These are phyloP conservation scores for Galerucella calmariensis DNA, from an alignment of 2,888 invertebrate species.

Conservation along the genomic window DNA sequence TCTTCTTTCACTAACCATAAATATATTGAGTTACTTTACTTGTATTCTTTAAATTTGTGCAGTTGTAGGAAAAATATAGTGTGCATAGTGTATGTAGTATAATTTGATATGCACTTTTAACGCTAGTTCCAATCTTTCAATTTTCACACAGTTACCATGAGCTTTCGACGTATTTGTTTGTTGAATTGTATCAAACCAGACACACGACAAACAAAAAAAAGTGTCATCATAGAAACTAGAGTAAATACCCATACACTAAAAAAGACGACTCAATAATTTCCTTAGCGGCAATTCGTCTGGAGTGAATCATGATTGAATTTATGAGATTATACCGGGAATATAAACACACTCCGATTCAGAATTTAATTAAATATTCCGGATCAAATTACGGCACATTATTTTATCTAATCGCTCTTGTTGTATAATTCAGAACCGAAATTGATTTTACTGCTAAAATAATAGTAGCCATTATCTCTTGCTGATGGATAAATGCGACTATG, in stretches of 20 bases:
- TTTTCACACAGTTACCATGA: no score
- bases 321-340: slow-evolving; percentile 29
- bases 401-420: slow-evolving; percentile 27
- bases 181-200: no score
- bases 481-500: slow-evolving; percentile 1
- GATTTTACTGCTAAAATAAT: slow-evolving; percentile 17
- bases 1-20: no score
- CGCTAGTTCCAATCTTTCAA: no score
- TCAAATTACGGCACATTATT: slow-evolving; percentile 30
- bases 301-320: slow-evolving; percentile 31
- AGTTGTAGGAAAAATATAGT: no score
- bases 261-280: slow-evolving; percentile 23
- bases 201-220: no score
- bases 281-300: slow-evolving; percentile 19
- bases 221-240: neutral
- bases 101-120: no score
- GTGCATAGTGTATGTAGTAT: no score
- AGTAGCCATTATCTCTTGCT: slow-evolving; percentile 1
- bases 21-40: no score
- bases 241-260: neutral
- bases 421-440: slow-evolving; percentile 21
- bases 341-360: slow-evolving; percentile 29
- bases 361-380: slow-evolving; percentile 34
- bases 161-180: no score
- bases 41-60: no score